Percentiles rank a stretch among this genome's conserved stretches.
These are phyloP conservation scores for Danaus chrysippus DNA, from an alignment of 2,888 invertebrate species.

Conservation along the genomic window DNA sequence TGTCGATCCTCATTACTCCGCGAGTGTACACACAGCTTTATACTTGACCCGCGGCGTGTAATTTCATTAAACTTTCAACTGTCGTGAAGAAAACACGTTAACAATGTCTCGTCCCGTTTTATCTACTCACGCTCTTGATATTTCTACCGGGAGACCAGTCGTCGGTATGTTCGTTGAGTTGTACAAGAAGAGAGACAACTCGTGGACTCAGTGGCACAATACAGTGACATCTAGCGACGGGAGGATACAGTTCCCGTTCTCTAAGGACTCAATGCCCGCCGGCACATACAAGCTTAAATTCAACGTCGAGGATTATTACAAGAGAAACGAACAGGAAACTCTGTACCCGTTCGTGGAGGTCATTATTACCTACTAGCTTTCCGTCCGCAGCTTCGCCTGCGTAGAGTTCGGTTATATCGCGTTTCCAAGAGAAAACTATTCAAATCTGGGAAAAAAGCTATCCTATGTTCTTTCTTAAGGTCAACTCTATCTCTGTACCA, in stretches of 20 bases:
- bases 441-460: too few relatives aligned
- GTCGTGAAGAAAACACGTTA: constrained; percentile 11
- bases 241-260: constrained; percentile 81
- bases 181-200: constrained; percentile 80
- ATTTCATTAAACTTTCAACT: constrained; percentile 13
- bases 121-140: constrained; percentile 87
- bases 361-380: constrained; percentile 12
- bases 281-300: constrained; percentile 88
- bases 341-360: constrained; percentile 89
- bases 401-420: too few relatives aligned
- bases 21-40: constrained; percentile 9
- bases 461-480: too few relatives aligned
- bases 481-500: too few relatives aligned
- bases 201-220: constrained; percentile 84
- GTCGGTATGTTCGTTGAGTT: constrained; percentile 82
- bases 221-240: constrained; percentile 83
- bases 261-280: constrained; percentile 77
- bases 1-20: neutral
- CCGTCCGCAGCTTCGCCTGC: too few relatives aligned
- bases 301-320: constrained; percentile 85
- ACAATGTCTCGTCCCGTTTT: constrained; percentile 78
- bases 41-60: constrained; percentile 5
- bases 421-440: too few relatives aligned
- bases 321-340: constrained; percentile 77
- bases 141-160: constrained; percentile 83